These are phyloP conservation scores for Patella caerulea DNA, from an alignment of 2,888 invertebrate genomes.

Conservation along the genomic window DNA sequence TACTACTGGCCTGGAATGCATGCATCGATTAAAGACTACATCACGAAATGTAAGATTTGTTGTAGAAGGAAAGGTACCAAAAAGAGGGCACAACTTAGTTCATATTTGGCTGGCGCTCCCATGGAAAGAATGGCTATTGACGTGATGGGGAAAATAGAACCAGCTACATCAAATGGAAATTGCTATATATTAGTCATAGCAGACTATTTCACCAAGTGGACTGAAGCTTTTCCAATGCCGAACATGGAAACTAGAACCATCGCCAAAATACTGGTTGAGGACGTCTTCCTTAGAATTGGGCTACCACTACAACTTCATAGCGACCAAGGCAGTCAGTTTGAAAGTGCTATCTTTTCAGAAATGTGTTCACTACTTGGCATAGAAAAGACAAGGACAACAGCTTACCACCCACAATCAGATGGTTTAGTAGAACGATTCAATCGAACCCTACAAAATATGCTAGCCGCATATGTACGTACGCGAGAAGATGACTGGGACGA, in stretches of 20 bases:
- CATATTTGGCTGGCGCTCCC: slow-evolving; percentile 22
- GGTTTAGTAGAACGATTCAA: slow-evolving; percentile 33
- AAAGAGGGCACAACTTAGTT: not conserved
- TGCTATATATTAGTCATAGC: slow-evolving; percentile 27
- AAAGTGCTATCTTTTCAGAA: slow-evolving; percentile 16
- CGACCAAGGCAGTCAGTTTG: not conserved
- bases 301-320: not conserved
- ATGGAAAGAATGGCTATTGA: slow-evolving; percentile 36
- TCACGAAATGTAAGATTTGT: not conserved
- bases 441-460: slow-evolving; percentile 29
- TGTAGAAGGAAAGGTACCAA: not conserved
- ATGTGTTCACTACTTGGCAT: too few species aligned
- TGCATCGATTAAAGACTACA: not conserved
- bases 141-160: slow-evolving; percentile 27
- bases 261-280: not conserved
- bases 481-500: slow-evolving; percentile 5
- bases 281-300: slow-evolving; percentile 25
- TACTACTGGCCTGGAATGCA: slow-evolving; percentile 3
- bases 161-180: slow-evolving; percentile 25
- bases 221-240: slow-evolving; percentile 16
- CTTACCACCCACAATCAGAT: slow-evolving; percentile 30
- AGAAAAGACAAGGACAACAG: slow-evolving; percentile 17
- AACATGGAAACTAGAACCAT: slow-evolving; percentile 4
- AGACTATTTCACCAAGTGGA: slow-evolving; percentile 31
- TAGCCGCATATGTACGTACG: slow-evolving; percentile 17